Conservation (phyloP, 2,113 vertebrate species). For the Turdus rufiventris region DNA sequence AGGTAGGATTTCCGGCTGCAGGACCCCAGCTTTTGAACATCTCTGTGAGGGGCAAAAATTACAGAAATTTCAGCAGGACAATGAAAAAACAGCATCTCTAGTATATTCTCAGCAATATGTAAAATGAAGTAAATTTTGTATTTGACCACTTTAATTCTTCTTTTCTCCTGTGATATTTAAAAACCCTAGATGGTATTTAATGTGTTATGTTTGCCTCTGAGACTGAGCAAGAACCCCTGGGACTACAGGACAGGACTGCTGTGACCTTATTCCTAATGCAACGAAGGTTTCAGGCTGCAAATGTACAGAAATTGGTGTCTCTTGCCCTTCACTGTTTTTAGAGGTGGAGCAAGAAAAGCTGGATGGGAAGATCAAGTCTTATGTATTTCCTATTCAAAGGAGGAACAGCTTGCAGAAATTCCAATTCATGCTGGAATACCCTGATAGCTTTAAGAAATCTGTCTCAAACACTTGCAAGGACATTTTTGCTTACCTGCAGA, state of each 20-base stretch:
- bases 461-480: rapidly evolving
- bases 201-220: background rate
- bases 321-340: background rate
- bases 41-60: background rate
- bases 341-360: background rate
- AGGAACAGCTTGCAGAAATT: background rate
- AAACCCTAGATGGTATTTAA: background rate
- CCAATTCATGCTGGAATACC: background rate
- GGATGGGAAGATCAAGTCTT: background rate
- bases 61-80: background rate
- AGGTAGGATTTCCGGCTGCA: slow-evolving; percentile 51
- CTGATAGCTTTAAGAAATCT: background rate
- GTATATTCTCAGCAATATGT: background rate
- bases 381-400: background rate
- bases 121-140: background rate
- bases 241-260: background rate
- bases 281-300: background rate
- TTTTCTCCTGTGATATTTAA: background rate
- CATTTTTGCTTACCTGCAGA: background rate
- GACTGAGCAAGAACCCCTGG: background rate
- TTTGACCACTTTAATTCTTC: background rate
- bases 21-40: slow-evolving; percentile 68
- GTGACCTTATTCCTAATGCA: background rate
- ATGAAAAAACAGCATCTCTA: background rate
- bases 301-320: background rate